phyloP scores from a whole-genome alignment of 2,888 invertebrate genomes.

The Hirtodrosophila alboralis region DNA sequence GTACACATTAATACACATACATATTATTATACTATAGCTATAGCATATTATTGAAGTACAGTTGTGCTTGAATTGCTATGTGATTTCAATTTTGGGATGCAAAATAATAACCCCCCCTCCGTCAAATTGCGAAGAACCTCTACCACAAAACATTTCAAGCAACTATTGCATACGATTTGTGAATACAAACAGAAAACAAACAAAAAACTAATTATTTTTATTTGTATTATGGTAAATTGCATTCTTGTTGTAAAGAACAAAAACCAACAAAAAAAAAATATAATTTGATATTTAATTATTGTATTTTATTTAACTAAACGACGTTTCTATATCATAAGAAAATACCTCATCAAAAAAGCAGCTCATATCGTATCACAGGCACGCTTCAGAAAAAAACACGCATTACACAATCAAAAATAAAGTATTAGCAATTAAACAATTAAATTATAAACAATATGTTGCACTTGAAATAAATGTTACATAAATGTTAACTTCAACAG shows the following conservation, averaged over 20 bases:
- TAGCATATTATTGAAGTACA: slow-evolving; percentile 55
- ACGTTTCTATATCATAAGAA: slow-evolving; percentile 35
- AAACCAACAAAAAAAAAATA: too few relatives aligned
- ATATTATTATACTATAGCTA: slow-evolving; percentile 5
- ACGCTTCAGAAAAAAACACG: slow-evolving; percentile 78
- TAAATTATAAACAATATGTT: background rate
- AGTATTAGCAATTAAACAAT: background rate
- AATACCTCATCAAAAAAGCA: slow-evolving; percentile 39
- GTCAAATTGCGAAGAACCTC: too few relatives aligned
- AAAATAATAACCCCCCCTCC: too few relatives aligned
- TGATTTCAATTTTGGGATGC: too few relatives aligned
- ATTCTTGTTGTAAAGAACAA: slow-evolving; percentile 38
- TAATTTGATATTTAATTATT: too few relatives aligned
- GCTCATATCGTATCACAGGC: slow-evolving; percentile 84
- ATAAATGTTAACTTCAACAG: too few relatives aligned
- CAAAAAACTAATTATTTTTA: slow-evolving; percentile 31
- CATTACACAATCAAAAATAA: slow-evolving; percentile 18
- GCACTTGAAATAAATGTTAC: too few relatives aligned
- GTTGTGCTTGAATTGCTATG: slow-evolving; percentile 38
- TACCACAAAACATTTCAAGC: slow-evolving; percentile 28
- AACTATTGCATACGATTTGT: slow-evolving; percentile 40
- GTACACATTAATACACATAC: slow-evolving; percentile 13
- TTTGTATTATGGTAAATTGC: too few relatives aligned
- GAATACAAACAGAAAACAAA: slow-evolving; percentile 5
- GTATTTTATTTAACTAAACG: slow-evolving; percentile 65